phyloP scores from a whole-genome alignment of 1,140 invertebrate genomes.

The Metopolophium dirhodum region DNA sequence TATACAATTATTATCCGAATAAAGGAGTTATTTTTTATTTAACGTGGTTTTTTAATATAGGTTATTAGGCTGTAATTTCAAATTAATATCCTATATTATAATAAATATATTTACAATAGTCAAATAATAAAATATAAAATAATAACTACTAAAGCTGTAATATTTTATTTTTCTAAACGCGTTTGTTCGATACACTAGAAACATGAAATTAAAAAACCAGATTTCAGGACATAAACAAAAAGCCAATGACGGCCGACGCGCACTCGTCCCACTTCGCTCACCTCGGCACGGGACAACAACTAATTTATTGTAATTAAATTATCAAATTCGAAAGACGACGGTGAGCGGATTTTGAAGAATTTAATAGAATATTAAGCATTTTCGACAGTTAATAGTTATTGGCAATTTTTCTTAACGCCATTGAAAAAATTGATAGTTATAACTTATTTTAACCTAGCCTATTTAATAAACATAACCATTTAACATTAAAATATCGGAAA shows the following conservation, averaged over 20 bases:
- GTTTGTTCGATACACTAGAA: neutral
- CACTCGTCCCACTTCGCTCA: neutral
- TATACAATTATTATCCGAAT: neutral
- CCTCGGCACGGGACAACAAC: neutral
- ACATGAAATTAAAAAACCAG: neutral
- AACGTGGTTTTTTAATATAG: neutral
- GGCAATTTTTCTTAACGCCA: no score
- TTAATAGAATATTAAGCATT: neutral
- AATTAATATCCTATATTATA: neutral
- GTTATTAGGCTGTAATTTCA: neutral
- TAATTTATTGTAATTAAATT: neutral
- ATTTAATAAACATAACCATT: no score
- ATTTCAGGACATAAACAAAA: neutral
- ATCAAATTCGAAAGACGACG: neutral
- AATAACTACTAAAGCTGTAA: no score
- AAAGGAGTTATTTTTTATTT: neutral
- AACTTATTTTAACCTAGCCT: no score
- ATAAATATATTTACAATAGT: neutral
- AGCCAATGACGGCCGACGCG: no score
- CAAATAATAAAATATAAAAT: no score
- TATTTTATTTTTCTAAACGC: no score
- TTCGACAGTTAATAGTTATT: no score
- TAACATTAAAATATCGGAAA: neutral
- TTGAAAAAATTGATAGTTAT: neutral
- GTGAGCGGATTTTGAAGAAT: neutral